phyloP scores from a whole-genome alignment of 2,888 invertebrate species.

The Seladonia tumulorum region DNA sequence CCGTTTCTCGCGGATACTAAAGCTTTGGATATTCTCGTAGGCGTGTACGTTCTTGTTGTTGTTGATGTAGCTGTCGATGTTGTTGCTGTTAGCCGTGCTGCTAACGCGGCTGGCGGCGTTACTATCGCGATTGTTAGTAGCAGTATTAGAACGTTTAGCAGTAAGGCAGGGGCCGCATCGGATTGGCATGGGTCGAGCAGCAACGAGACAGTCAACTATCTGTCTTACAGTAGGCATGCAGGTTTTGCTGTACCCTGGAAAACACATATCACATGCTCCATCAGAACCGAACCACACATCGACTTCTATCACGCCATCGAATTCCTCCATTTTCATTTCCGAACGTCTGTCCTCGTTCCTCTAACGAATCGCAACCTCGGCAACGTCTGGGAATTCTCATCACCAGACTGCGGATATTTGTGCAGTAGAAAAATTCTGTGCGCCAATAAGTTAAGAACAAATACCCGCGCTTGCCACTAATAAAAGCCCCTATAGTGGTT shows the following conservation, averaged over 20 bases:
- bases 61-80: constrained; percentile 72
- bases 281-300: constrained; percentile 78
- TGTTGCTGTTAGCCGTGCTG: constrained; percentile 74
- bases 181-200: constrained; percentile 82
- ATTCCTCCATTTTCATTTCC: neutral
- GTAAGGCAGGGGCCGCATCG: constrained; percentile 82
- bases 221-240: constrained; percentile 87
- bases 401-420: too few relatives aligned
- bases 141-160: constrained; percentile 80
- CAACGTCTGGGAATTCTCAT: neutral
- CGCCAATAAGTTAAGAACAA: too few relatives aligned
- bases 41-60: constrained; percentile 69
- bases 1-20: constrained; percentile 54
- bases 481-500: too few relatives aligned
- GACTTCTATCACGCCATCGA: constrained; percentile 62
- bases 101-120: constrained; percentile 72
- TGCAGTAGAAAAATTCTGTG: neutral
- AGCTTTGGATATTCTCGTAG: constrained; percentile 58
- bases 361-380: neutral
- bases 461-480: too few relatives aligned
- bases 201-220: constrained; percentile 83
- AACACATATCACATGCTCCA: constrained; percentile 83
- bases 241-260: constrained; percentile 85
- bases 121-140: constrained; percentile 77
- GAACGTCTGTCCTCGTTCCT: neutral